phyloP scores from a whole-genome alignment of 2,888 invertebrate genomes.

The Hanleya hanleyi region DNA sequence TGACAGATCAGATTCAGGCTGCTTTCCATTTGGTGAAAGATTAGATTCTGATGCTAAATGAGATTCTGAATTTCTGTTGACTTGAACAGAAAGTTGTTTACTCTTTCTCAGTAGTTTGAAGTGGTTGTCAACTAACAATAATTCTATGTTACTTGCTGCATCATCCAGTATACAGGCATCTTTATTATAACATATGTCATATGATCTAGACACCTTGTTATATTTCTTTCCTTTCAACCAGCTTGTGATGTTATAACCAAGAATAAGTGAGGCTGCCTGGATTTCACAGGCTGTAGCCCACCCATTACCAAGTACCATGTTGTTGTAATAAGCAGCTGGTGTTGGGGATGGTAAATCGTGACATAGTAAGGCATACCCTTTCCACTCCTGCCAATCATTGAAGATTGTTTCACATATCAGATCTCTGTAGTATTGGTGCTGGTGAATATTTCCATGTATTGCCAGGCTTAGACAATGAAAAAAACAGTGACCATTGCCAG shows the following conservation, averaged over 20 bases:
- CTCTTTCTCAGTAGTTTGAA: no score
- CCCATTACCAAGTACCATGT: conserved; percentile 5
- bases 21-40: no score
- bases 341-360: not conserved
- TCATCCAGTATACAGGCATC: not conserved
- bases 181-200: not conserved
- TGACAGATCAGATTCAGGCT: no score
- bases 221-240: not conserved
- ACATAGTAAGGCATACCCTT: not conserved
- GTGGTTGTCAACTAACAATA: not conserved
- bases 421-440: no score
- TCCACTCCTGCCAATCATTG: conserved; percentile 12
- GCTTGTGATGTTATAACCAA: not conserved
- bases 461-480: conserved; percentile 16
- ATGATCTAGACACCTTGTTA: not conserved
- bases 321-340: not conserved
- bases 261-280: not conserved
- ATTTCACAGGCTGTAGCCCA: conserved; percentile 8
- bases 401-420: no score
- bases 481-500: conserved; percentile 20
- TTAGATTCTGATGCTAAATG: no score
- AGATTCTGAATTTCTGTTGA: no score
- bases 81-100: no score
- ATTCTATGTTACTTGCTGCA: not conserved
- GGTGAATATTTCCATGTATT: not conserved